Base-by-base conservation (phyloP, 1,140 invertebrate species). In the Aphelenchoides besseyi region DNA sequence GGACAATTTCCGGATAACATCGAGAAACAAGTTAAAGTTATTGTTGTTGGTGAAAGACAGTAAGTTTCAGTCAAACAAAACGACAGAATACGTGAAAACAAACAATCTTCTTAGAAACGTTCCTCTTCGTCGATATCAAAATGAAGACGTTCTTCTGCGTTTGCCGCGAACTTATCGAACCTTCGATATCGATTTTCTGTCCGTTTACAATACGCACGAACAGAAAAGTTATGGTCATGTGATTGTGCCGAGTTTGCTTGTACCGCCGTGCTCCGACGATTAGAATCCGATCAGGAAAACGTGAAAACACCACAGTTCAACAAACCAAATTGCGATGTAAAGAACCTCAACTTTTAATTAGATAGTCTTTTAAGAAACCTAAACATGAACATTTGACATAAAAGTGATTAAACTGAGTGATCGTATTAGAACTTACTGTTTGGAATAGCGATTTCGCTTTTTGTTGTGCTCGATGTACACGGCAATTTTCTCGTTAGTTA, bases 181-280 rank as follows among this genome's bases (percentile, higher is more conserved):
- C 9, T 81, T 81, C 66, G 79, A 81, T 61, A 83, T 81, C 48
- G 80, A 80, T 66, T 80, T 81, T 63, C 62, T 79, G 8, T 76
- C 76, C 8, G 69, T 81, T 26, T 81, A 75, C 72, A 81, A 83
- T 52, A 77, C 75, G n/a, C 74, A 79, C 37, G 76, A 76, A 37
- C 62, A 64, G 33, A 79, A 82, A 70, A 70, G 75, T 2, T 81
- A 72, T 61, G 79, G 69, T 29, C 74, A 81, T 37, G 76, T 79
- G 16, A 54, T 77, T 8, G 73, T 81, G n/a, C 79, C 79, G 1
- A 74, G 68, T 55, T 53, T 81, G 23, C 57, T 81, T 3, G 79
- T 81, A 3, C 79, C 79, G 8, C 79, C 79, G 32, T 81, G 79
- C 66, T 48, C 73, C 1, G 75, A 82, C 32, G 75, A 80, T 36